Evolutionary conservation across 2,797 vertebrate genomes (phyloP).

Genomic region (Lutjanus argentimaculatus): DNA sequence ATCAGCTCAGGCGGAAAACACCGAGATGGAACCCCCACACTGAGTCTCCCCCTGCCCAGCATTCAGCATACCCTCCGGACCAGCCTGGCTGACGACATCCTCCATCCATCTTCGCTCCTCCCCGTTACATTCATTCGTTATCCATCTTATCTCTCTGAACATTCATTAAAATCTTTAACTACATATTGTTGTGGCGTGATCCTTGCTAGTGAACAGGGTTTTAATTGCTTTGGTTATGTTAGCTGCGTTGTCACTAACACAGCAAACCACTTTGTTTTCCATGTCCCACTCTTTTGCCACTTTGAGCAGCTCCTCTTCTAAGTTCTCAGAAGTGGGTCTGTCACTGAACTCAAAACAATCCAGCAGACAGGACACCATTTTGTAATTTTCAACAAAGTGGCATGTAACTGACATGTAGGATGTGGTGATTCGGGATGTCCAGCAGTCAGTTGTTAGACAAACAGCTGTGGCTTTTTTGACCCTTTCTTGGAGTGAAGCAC

Average conservation of each 20-base stretch:
- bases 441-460: constrained; percentile 45
- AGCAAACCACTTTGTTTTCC: constrained; percentile 17
- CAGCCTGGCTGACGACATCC: too few species aligned
- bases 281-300: constrained; percentile 47
- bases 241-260: constrained; percentile 24
- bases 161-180: too few species aligned
- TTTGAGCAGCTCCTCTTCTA: constrained; percentile 49
- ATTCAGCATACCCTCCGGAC: too few species aligned
- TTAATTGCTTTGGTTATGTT: constrained; percentile 40
- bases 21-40: too few species aligned
- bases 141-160: too few species aligned
- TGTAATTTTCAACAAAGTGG: constrained; percentile 41
- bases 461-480: constrained; percentile 42
- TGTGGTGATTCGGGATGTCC: constrained; percentile 36
- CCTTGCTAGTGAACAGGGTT: too few species aligned
- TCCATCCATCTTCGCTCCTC: too few species aligned
- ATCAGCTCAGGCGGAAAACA: too few species aligned
- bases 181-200: too few species aligned
- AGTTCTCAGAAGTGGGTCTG: constrained; percentile 51
- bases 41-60: too few species aligned
- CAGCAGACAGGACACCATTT: constrained; percentile 38
- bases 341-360: constrained; percentile 53
- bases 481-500: constrained; percentile 28
- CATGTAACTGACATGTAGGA: constrained; percentile 36
- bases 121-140: too few species aligned